phyloP scores from a whole-genome alignment of 2,113 vertebrate genomes.

The Nibea albiflora region DNA sequence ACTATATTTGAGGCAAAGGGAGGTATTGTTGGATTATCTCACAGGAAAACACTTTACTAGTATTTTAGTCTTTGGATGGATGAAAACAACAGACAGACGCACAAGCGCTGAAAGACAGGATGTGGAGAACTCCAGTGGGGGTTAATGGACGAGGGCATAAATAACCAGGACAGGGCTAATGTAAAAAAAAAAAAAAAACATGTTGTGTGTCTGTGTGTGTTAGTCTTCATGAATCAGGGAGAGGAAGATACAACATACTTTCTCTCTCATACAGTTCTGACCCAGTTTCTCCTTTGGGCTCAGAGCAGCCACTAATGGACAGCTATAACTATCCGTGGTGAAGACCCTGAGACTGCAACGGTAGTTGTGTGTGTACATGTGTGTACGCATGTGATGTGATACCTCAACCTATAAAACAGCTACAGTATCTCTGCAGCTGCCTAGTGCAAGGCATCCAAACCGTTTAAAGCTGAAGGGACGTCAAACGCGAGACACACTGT shows the following conservation, averaged over 20 bases:
- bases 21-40: not conserved
- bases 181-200: constrained; percentile 15
- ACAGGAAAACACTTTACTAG: constrained; percentile 8
- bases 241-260: constrained; percentile 33
- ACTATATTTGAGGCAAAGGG: not conserved
- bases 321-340: constrained; percentile 75
- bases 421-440: not conserved
- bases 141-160: constrained; percentile 31
- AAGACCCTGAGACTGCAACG: constrained; percentile 48
- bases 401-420: constrained; percentile 7
- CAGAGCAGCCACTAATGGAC: constrained; percentile 76
- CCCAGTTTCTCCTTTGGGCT: constrained; percentile 79
- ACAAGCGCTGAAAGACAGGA: not conserved
- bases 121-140: not conserved
- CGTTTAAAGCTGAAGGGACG: not conserved
- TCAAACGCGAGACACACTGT: not conserved
- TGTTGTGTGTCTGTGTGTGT: constrained; percentile 29
- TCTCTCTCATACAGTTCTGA: constrained; percentile 67
- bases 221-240: constrained; percentile 30
- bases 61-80: not conserved
- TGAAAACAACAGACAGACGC: constrained; percentile 12
- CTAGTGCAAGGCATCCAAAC: not conserved
- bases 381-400: constrained; percentile 5
- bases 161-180: constrained; percentile 58
- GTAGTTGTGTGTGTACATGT: constrained; percentile 9